Conservation (phyloP, 2,113 vertebrate species). For the human region DNA sequence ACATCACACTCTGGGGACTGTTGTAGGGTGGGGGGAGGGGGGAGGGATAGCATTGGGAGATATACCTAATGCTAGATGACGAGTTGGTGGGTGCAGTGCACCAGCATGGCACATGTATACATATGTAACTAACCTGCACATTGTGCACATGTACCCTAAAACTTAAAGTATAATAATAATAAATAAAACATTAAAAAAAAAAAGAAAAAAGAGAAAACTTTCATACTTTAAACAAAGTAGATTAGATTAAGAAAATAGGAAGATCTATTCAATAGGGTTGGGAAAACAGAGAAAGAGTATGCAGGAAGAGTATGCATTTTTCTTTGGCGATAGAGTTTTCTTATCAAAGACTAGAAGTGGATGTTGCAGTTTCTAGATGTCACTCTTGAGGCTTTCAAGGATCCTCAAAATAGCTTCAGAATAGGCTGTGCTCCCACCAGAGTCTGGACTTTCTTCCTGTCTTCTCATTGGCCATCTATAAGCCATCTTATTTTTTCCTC, state of each 20-base stretch:
- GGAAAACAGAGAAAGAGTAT: not conserved
- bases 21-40: no score
- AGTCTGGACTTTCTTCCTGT: not conserved
- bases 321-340: not conserved
- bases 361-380: not conserved
- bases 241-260: not conserved
- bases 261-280: not conserved
- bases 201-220: not conserved
- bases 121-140: no score
- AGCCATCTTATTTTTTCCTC: not conserved
- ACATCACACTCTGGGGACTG: no score
- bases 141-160: no score
- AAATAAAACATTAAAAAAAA: no score
- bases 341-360: not conserved
- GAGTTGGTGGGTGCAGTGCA: no score
- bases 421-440: not conserved
- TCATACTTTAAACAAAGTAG: not conserved
- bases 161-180: no score
- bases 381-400: not conserved
- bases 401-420: not conserved
- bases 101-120: no score
- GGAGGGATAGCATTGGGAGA: no score
- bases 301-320: not conserved
- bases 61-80: no score
- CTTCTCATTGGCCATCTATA: not conserved